Conservation (phyloP, 2,888 invertebrate species). For the Cerastis rubricosa region DNA sequence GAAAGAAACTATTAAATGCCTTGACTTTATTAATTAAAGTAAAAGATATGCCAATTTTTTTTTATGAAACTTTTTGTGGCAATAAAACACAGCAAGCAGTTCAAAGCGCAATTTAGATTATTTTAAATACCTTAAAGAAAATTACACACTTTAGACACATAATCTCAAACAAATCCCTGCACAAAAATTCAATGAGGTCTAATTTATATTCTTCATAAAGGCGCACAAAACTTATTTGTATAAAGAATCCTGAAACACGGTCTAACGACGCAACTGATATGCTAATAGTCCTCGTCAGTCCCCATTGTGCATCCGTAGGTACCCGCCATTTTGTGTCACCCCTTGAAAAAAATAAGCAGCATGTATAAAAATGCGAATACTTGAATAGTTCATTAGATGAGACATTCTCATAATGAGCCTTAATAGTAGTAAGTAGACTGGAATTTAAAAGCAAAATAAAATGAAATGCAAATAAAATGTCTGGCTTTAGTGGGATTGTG, state of each 20-base stretch:
- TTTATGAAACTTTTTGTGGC: too few species aligned
- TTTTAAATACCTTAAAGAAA: background rate
- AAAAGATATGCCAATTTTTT: background rate
- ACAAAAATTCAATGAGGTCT: slow-evolving; percentile 25
- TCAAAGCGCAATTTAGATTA: background rate
- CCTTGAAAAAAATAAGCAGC: slow-evolving; percentile 69
- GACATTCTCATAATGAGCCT: slow-evolving; percentile 45
- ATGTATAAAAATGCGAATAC: slow-evolving; percentile 67
- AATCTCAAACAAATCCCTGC: background rate
- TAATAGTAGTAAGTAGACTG: slow-evolving; percentile 39
- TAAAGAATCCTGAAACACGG: slow-evolving; percentile 62
- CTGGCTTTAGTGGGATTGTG: background rate
- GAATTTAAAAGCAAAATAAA: slow-evolving; percentile 20
- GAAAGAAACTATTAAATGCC: background rate
- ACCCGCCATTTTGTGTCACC: slow-evolving; percentile 70
- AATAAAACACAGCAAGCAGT: background rate
- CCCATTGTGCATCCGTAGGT: slow-evolving; percentile 76
- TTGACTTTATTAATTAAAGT: background rate
- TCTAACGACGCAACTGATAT: slow-evolving; percentile 81
- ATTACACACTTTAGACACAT: background rate
- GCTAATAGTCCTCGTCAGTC: slow-evolving; percentile 82
- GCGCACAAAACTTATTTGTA: slow-evolving; percentile 64
- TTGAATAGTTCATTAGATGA: slow-evolving; percentile 75
- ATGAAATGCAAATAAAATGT: too few species aligned
- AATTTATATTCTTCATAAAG: slow-evolving; percentile 59